A percentile compares a stretch with the other conserved stretches of the same genome.
Conservation (phyloP, 2,797 vertebrate species). For the Bradypodion ventrale region DNA sequence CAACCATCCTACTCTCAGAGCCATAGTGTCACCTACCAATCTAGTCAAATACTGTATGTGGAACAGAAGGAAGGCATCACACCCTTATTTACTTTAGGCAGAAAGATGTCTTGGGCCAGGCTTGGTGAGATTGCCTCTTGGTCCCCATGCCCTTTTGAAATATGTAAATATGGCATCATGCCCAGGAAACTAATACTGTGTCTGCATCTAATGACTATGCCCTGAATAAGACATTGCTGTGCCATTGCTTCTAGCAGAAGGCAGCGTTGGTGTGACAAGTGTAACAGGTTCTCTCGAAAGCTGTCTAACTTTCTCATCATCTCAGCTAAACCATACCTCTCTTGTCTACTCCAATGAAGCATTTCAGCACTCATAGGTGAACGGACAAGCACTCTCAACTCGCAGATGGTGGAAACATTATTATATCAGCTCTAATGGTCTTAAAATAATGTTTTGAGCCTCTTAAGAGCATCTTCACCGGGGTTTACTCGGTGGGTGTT, state of each 20-base stretch:
- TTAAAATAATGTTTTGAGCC: conserved; percentile 6
- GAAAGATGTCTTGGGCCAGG: too few relatives aligned
- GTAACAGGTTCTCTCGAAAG: background rate
- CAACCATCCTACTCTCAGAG: too few relatives aligned
- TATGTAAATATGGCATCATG: background rate
- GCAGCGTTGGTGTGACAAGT: background rate
- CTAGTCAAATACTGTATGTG: too few relatives aligned
- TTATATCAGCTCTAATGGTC: background rate
- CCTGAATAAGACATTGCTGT: background rate
- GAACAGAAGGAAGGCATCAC: too few relatives aligned
- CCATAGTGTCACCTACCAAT: too few relatives aligned
- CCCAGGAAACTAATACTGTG: background rate
- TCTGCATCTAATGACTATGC: background rate
- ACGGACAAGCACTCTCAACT: background rate
- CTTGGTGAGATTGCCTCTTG: background rate
- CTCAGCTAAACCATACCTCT: background rate
- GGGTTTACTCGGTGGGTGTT: conserved; percentile 18
- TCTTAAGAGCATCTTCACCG: background rate
- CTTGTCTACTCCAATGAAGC: background rate
- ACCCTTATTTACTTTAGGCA: too few relatives aligned
- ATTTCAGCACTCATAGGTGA: background rate
- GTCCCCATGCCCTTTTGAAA: background rate
- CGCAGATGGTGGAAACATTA: background rate
- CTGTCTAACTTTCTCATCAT: background rate
- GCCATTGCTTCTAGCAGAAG: background rate